These are phyloP conservation scores for Enteromius anoplus DNA, from an alignment of 2,797 vertebrate species.

Conservation along the genomic window DNA sequence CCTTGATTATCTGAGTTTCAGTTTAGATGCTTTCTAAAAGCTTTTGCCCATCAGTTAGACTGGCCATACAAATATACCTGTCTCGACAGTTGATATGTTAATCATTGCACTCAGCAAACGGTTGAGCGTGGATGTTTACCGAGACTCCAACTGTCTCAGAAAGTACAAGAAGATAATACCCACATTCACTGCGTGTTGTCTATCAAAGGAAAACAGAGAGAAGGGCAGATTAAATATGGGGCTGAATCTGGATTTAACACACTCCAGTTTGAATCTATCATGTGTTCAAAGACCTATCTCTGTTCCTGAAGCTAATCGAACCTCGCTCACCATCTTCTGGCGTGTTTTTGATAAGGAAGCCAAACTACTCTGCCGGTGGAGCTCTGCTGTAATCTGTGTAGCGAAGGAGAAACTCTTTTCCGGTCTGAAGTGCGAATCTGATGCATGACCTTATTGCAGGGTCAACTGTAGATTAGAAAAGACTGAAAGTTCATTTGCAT, in stretches of 20 bases:
- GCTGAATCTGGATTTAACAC: conserved; percentile 15
- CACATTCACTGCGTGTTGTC: neutral
- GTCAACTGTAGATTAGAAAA: conserved; percentile 19
- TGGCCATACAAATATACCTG: conserved; percentile 8
- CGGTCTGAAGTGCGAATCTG: conserved; percentile 15
- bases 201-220: conserved; percentile 26
- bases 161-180: conserved; percentile 7
- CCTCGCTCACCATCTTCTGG: conserved; percentile 17
- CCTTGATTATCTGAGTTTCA: neutral
- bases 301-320: conserved; percentile 25
- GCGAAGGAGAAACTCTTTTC: conserved; percentile 33
- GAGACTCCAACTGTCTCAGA: conserved; percentile 7
- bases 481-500: conserved; percentile 18
- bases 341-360: conserved; percentile 31
- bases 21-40: neutral
- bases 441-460: conserved; percentile 4
- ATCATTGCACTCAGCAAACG: conserved; percentile 19
- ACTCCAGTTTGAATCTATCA: conserved; percentile 28
- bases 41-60: neutral
- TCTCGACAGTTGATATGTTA: conserved; percentile 10
- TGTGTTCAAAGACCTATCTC: conserved; percentile 24
- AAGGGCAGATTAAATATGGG: conserved; percentile 36
- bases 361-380: conserved; percentile 23
- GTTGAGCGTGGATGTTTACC: conserved; percentile 35
- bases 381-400: conserved; percentile 23